Evolutionary conservation across 2,113 vertebrate genomes (phyloP).

Genomic region (Mungos mungo): DNA sequence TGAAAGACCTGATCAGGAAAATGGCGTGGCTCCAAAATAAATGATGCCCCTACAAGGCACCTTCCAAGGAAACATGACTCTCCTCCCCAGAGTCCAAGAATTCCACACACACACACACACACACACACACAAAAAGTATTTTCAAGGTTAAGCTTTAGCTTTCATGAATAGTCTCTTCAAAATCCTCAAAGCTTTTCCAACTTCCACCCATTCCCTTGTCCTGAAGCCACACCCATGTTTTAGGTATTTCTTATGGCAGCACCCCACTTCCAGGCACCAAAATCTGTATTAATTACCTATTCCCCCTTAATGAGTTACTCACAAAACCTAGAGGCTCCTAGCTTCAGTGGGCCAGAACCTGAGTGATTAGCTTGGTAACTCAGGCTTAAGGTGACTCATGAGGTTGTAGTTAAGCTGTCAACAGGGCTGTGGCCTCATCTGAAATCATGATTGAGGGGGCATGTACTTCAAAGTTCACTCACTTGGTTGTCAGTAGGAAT

Average conservation of each 20-base stretch:
- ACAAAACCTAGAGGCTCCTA: background rate
- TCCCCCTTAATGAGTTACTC: background rate
- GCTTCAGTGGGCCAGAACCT: background rate
- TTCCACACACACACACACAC: too few species aligned
- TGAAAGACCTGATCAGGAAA: conserved; percentile 37
- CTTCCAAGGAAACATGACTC: background rate
- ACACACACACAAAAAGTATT: background rate
- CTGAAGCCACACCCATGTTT: background rate
- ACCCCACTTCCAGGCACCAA: background rate
- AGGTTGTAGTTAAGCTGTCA: background rate
- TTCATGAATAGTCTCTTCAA: background rate
- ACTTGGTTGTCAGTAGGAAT: background rate
- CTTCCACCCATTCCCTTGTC: background rate
- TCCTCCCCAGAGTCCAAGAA: background rate
- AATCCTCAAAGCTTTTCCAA: background rate
- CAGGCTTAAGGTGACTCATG: background rate
- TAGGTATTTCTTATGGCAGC: background rate
- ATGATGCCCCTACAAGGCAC: background rate
- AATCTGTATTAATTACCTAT: background rate
- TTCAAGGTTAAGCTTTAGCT: background rate
- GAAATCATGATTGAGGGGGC: background rate
- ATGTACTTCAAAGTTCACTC: background rate
- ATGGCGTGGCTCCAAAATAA: background rate
- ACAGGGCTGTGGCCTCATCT: background rate
- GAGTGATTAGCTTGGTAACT: background rate